Conservation (phyloP, 2,888 invertebrate genomes). For the Scaptomyza reducta region DNA sequence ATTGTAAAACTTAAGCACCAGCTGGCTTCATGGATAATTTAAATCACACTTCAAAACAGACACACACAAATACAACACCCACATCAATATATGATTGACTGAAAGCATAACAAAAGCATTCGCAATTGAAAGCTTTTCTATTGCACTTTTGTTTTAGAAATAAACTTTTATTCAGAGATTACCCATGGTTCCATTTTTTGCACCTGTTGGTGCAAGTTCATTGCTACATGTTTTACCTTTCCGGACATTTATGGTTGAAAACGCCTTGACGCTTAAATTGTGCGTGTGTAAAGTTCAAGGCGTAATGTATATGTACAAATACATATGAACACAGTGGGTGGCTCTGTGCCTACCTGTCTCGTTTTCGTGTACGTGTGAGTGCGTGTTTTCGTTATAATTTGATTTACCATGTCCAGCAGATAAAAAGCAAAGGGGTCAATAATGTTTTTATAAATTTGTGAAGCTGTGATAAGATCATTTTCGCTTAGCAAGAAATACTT, state of each 20-base stretch:
- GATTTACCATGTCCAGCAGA: constrained; percentile 3
- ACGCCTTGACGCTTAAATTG: constrained; percentile 42
- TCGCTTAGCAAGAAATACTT: neutral
- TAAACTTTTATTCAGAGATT: neutral
- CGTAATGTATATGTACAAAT: constrained; percentile 11
- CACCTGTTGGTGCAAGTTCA: constrained; percentile 55
- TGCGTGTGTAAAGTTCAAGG: constrained; percentile 55
- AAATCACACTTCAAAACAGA: constrained; percentile 22
- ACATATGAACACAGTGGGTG: constrained; percentile 27
- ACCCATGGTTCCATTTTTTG: neutral
- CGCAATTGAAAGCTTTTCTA: constrained; percentile 27
- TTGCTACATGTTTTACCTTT: constrained; percentile 19
- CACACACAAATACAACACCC: constrained; percentile 12
- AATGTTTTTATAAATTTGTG: neutral
- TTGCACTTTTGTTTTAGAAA: neutral
- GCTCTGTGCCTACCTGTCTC: neutral
- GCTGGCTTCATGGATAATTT: constrained; percentile 59
- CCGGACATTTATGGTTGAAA: constrained; percentile 6
- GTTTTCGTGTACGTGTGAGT: neutral
- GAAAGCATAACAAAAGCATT: constrained; percentile 66
- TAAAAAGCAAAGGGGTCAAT: neutral
- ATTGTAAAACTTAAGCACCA: constrained; percentile 28
- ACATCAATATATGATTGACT: constrained; percentile 6
- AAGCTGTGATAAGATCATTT: neutral
- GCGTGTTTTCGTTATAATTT: neutral